phyloP scores from a whole-genome alignment of 2,797 vertebrate species.

The Lagodon rhomboides region DNA sequence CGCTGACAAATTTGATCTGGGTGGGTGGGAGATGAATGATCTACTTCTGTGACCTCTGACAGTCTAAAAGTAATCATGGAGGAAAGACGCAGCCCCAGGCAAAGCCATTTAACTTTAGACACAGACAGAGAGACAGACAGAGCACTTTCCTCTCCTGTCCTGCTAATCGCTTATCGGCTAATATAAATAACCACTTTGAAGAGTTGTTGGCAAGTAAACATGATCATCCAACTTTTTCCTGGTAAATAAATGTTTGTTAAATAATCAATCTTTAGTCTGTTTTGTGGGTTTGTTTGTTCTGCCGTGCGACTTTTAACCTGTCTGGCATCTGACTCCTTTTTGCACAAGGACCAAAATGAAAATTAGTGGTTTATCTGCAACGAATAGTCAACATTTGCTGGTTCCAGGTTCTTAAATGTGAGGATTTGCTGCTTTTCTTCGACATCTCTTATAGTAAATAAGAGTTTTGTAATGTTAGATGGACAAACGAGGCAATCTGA shows the following conservation, averaged over 20 bases:
- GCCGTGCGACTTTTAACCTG: too few species aligned
- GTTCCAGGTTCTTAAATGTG: too few species aligned
- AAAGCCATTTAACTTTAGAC: neutral
- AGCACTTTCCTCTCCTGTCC: neutral
- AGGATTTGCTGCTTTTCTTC: too few species aligned
- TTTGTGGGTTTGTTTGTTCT: neutral
- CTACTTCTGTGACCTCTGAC: constrained; percentile 23
- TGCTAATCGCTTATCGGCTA: neutral
- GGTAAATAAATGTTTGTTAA: neutral
- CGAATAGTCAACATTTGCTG: too few species aligned
- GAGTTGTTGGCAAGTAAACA: neutral
- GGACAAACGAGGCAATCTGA: too few species aligned
- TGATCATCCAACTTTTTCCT: neutral
- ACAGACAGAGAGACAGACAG: neutral
- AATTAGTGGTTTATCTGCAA: too few species aligned
- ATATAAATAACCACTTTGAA: neutral
- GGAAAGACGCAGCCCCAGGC: constrained; percentile 3
- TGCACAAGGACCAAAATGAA: too few species aligned
- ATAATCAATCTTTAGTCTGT: neutral
- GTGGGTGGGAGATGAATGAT: constrained; percentile 1
- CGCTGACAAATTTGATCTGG: constrained; percentile 20
- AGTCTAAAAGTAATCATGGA: constrained; percentile 16
- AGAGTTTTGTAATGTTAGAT: too few species aligned
- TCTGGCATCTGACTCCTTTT: too few species aligned
- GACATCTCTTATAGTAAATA: too few species aligned